These are phyloP conservation scores for Scolopax mira DNA, from an alignment of 2,113 vertebrate genomes.

Conservation along the genomic window DNA sequence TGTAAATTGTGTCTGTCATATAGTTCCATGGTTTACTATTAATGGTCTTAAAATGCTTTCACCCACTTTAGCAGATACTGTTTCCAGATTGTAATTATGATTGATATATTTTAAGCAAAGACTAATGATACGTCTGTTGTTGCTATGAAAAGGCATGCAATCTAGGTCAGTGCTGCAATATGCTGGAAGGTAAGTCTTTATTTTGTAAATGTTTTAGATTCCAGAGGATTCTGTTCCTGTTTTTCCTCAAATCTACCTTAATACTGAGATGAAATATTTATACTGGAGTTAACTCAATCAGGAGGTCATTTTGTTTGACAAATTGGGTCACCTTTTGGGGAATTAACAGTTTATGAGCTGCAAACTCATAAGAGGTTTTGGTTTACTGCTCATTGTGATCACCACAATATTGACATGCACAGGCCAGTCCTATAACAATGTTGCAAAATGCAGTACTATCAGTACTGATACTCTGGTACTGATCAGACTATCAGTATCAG, in stretches of 20 bases:
- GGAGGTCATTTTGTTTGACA: neutral
- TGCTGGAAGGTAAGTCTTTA: neutral
- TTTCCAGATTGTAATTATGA: conserved; percentile 20
- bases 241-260: neutral
- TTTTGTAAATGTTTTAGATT: neutral
- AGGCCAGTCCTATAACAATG: neutral
- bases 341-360: neutral
- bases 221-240: neutral
- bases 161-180: neutral
- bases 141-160: neutral
- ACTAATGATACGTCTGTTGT: neutral
- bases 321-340: neutral
- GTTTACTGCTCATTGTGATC: neutral
- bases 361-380: neutral
- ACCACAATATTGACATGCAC: accelerated
- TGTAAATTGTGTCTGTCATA: neutral
- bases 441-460: too few species aligned
- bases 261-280: neutral
- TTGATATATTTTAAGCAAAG: neutral
- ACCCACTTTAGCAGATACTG: neutral
- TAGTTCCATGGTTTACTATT: neutral
- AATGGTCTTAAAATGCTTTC: neutral
- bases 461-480: too few species aligned
- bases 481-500: too few species aligned
- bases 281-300: neutral